These are phyloP conservation scores for Petrolisthes manimaculis DNA, from an alignment of 2,888 invertebrate species.

Conservation along the genomic window DNA sequence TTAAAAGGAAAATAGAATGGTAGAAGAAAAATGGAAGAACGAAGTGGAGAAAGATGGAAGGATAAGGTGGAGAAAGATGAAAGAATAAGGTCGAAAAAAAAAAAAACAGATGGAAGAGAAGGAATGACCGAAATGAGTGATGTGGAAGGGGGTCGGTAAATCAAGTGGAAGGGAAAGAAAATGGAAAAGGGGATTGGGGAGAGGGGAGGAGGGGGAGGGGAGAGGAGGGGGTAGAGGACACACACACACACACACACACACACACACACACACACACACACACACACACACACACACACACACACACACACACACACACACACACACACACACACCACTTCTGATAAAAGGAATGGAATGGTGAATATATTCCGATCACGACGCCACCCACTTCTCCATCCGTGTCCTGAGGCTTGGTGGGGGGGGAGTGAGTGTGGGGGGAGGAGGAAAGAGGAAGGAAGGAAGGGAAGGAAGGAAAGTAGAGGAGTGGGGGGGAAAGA, in stretches of 20 bases:
- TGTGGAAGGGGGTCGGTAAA: background rate
- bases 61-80: background rate
- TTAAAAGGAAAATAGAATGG: background rate
- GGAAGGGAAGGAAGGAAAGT: background rate
- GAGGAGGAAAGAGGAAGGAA: background rate
- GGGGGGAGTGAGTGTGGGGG: background rate
- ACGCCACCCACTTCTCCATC: background rate
- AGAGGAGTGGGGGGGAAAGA: background rate
- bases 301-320: background rate
- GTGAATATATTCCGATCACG: conserved; percentile 30
- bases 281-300: conserved; percentile 29
- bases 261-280: conserved; percentile 17
- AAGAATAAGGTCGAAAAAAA: background rate
- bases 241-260: conserved; percentile 22
- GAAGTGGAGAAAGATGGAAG: background rate
- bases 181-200: background rate
- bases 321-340: background rate
- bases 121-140: background rate
- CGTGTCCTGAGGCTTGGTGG: background rate
- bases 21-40: background rate
- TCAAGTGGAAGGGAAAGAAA: background rate
- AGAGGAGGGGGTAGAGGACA: background rate
- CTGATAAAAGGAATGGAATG: conserved; percentile 25
- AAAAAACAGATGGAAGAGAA: conserved; percentile 14
- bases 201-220: background rate